These are phyloP conservation scores for Orestias chungarensis DNA, from an alignment of 2,797 vertebrate genomes.

Conservation along the genomic window DNA sequence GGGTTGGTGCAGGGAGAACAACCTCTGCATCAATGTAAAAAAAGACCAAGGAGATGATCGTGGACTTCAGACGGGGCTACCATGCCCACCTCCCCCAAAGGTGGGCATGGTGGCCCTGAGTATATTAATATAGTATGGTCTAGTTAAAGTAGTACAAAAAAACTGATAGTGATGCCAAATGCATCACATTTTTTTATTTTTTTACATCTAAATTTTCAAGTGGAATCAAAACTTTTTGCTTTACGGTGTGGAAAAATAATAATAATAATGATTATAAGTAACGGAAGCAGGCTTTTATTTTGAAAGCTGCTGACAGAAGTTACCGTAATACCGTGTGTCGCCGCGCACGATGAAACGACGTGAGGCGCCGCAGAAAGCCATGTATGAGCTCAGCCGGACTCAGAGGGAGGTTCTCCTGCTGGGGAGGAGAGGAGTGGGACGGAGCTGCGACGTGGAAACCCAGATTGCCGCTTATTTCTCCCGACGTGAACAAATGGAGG, in stretches of 20 bases:
- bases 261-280: too few relatives aligned
- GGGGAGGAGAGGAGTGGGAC: not conserved
- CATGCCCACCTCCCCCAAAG: too few relatives aligned
- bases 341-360: not conserved
- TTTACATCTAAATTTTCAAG: not conserved
- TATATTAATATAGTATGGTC: too few relatives aligned
- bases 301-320: not conserved
- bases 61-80: too few relatives aligned
- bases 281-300: not conserved
- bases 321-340: not conserved
- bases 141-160: too few relatives aligned
- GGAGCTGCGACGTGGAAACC: constrained; percentile 67
- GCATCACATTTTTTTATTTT: too few relatives aligned
- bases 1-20: too few relatives aligned
- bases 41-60: too few relatives aligned
- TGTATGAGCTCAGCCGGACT: too few relatives aligned
- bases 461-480: not conserved
- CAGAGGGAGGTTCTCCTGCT: constrained; percentile 19
- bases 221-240: not conserved
- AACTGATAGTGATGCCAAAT: too few relatives aligned
- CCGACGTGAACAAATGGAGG: not conserved
- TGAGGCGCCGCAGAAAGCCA: not conserved
- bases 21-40: too few relatives aligned
- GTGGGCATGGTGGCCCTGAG: too few relatives aligned
- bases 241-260: not conserved